These are phyloP conservation scores for Chauna torquata DNA, from an alignment of 2,113 vertebrate genomes.

Conservation along the genomic window DNA sequence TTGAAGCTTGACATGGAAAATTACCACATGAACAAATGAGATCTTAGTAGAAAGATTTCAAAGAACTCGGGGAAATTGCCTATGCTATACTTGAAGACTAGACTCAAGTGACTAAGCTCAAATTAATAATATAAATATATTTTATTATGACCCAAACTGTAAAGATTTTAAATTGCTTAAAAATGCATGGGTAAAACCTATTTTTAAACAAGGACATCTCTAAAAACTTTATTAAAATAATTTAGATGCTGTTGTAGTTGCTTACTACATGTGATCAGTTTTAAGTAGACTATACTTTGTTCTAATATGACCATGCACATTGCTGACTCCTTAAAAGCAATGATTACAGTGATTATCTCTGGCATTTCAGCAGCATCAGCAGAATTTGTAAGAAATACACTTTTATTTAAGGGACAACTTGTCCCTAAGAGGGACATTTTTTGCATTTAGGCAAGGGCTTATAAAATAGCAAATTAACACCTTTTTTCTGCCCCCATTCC, in stretches of 20 bases:
- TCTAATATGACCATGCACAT: not conserved
- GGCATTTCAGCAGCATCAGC: not conserved
- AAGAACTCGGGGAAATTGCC: not conserved
- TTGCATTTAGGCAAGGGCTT: not conserved
- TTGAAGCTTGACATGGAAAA: constrained; percentile 2
- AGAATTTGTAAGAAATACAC: not conserved
- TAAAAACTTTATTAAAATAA: not conserved
- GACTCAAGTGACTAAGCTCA: not conserved
- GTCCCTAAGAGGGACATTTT: not conserved
- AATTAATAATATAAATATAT: not conserved
- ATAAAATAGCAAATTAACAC: not conserved
- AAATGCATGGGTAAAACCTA: not conserved
- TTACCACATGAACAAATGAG: constrained; percentile 1
- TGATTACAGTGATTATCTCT: not conserved
- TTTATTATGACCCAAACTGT: not conserved
- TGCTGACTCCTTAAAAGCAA: not conserved
- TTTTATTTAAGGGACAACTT: not conserved
- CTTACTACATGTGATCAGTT: not conserved
- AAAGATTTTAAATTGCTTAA: not conserved
- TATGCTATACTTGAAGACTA: not conserved
- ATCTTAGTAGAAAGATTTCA: not conserved
- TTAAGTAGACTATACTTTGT: not conserved
- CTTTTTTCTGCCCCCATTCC: not conserved
- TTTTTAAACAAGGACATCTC: not conserved
- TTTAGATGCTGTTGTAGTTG: not conserved